These are phyloP conservation scores for Menura novaehollandiae DNA, from an alignment of 2,113 vertebrate genomes.

Conservation along the genomic window DNA sequence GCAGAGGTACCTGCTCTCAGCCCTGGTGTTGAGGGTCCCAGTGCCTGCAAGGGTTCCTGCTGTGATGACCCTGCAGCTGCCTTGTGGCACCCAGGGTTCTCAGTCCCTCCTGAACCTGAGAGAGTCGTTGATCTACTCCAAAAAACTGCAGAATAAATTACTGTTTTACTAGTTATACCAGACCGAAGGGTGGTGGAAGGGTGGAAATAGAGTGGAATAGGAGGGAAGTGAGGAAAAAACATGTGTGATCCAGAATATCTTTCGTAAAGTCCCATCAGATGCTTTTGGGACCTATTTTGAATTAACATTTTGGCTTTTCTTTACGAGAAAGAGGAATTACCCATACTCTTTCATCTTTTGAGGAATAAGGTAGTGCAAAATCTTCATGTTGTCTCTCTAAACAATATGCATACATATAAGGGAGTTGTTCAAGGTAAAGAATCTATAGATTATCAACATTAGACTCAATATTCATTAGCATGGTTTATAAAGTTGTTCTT, in stretches of 20 bases:
- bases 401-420: background rate
- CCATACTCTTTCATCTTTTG: background rate
- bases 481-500: background rate
- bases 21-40: rapidly evolving
- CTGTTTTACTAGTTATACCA: background rate
- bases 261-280: background rate
- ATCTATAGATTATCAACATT: background rate
- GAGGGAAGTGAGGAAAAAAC: background rate
- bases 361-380: background rate
- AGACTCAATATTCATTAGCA: background rate
- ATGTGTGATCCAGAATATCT: rapidly evolving
- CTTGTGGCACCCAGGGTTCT: rapidly evolving
- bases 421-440: background rate
- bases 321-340: background rate
- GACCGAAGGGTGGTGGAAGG: background rate
- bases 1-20: background rate
- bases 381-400: background rate
- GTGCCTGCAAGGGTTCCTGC: background rate
- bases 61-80: background rate
- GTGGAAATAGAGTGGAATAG: background rate
- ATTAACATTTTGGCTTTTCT: background rate
- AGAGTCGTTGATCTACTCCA: background rate
- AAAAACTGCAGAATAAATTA: background rate
- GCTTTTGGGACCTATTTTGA: background rate
- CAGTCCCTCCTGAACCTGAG: background rate